phyloP scores from a whole-genome alignment of 2,113 vertebrate genomes.

The Nansenia antarctica region DNA sequence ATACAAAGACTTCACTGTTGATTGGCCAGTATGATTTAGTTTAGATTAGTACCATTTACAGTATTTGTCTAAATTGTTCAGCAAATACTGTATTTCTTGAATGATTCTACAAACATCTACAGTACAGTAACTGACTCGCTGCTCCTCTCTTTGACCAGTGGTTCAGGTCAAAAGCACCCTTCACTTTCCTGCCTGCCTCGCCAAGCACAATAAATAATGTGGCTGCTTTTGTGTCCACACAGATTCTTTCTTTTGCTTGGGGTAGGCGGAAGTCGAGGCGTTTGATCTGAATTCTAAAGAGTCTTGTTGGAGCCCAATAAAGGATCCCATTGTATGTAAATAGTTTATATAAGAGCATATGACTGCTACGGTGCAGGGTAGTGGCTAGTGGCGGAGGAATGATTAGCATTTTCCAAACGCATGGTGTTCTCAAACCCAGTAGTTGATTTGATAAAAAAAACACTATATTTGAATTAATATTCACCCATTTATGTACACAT shows the following conservation, averaged over 20 bases:
- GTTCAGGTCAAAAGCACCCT: slow-evolving; percentile 64
- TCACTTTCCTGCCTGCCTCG: slow-evolving; percentile 53
- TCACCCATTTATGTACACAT: slow-evolving; percentile 60
- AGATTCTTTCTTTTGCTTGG: slow-evolving; percentile 79
- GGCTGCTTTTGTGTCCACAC: slow-evolving; percentile 80
- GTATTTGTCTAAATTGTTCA: background rate
- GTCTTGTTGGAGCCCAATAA: slow-evolving; percentile 90
- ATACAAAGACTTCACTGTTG: background rate
- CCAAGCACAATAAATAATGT: slow-evolving; percentile 78
- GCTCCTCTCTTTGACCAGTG: slow-evolving; percentile 22
- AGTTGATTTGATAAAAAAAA: slow-evolving; percentile 49
- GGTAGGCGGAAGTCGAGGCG: slow-evolving; percentile 94
- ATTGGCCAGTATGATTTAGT: background rate
- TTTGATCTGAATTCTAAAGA: slow-evolving; percentile 96
- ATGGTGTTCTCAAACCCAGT: slow-evolving; percentile 66
- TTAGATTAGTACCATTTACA: background rate
- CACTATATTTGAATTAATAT: slow-evolving; percentile 64
- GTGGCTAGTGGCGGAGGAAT: slow-evolving; percentile 78
- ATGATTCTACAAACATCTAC: background rate
- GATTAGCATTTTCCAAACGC: slow-evolving; percentile 82
- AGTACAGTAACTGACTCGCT: background rate
- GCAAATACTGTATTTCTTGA: slow-evolving; percentile 1
- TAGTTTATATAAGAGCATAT: slow-evolving; percentile 95
- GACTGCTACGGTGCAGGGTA: slow-evolving; percentile 89
- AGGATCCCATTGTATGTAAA: slow-evolving; percentile 91